Evolutionary conservation across 2,888 invertebrate genomes (phyloP).

Genomic region (Noctua comes): DNA sequence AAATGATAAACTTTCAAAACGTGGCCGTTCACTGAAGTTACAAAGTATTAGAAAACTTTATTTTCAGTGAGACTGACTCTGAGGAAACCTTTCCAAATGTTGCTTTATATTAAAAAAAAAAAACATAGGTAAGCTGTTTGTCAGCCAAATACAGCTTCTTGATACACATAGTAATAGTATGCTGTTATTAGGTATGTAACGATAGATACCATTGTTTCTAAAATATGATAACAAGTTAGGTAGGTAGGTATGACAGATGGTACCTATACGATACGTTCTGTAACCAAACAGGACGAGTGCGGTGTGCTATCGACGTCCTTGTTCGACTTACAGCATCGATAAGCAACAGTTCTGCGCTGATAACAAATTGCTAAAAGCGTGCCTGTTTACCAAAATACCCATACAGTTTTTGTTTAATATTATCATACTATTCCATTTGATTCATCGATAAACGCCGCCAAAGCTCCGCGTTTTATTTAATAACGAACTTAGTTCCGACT

Average conservation of each 20-base stretch:
- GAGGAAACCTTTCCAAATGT: background rate
- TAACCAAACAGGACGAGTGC: conserved; percentile 73
- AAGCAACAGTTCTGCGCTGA: conserved; percentile 74
- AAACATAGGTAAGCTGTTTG: no score
- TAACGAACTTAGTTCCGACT: conserved; percentile 55
- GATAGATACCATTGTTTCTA: conserved; percentile 36
- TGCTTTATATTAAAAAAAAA: no score
- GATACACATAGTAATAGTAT: background rate
- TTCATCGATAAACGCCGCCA: conserved; percentile 40
- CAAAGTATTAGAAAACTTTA: background rate
- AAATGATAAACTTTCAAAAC: conserved; percentile 36
- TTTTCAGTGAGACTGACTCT: background rate
- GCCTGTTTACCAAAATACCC: conserved; percentile 67
- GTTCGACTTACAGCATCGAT: conserved; percentile 85
- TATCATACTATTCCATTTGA: conserved; percentile 31
- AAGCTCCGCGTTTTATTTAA: conserved; percentile 48
- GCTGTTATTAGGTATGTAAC: conserved; percentile 14
- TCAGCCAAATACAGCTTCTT: background rate
- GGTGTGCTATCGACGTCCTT: conserved; percentile 82
- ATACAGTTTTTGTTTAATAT: conserved; percentile 53
- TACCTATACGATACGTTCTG: conserved; percentile 65
- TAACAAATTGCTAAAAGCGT: conserved; percentile 73
- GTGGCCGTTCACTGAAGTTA: conserved; percentile 1
- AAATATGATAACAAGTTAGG: conserved; percentile 48
- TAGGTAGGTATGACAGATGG: conserved; percentile 59